Evolutionary conservation across 2,888 invertebrate genomes (phyloP).

Genomic region (Synergus laeviventris): DNA sequence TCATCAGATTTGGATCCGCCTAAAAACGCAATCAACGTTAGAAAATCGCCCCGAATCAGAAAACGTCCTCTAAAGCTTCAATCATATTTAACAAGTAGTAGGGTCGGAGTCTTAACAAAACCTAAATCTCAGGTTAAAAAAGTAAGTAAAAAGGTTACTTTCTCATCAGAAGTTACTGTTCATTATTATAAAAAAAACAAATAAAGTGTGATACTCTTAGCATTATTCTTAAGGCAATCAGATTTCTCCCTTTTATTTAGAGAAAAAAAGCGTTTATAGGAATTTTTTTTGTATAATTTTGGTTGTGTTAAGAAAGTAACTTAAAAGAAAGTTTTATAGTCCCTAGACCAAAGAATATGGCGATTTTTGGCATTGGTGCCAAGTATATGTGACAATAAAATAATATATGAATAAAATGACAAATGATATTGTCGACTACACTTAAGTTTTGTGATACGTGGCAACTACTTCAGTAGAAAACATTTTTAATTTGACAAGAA

Average conservation of each 20-base stretch:
- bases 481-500: too few species aligned
- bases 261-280: too few species aligned
- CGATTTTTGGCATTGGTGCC: neutral
- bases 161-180: neutral
- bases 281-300: neutral
- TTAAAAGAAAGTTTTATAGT: neutral
- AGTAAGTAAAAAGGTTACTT: constrained; percentile 11
- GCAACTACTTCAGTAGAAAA: too few species aligned
- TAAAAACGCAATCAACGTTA: neutral
- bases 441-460: neutral
- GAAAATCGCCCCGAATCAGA: neutral
- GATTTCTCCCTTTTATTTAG: neutral
- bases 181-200: neutral
- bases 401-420: neutral
- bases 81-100: neutral
- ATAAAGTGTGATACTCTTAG: neutral
- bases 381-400: neutral
- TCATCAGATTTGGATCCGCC: neutral
- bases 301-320: neutral
- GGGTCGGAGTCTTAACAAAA: neutral
- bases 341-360: neutral
- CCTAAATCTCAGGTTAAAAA: neutral
- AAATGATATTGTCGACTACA: neutral
- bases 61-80: neutral
- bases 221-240: neutral